Conservation (phyloP, 2,797 vertebrate species). For the Pithecia hirsuta region DNA sequence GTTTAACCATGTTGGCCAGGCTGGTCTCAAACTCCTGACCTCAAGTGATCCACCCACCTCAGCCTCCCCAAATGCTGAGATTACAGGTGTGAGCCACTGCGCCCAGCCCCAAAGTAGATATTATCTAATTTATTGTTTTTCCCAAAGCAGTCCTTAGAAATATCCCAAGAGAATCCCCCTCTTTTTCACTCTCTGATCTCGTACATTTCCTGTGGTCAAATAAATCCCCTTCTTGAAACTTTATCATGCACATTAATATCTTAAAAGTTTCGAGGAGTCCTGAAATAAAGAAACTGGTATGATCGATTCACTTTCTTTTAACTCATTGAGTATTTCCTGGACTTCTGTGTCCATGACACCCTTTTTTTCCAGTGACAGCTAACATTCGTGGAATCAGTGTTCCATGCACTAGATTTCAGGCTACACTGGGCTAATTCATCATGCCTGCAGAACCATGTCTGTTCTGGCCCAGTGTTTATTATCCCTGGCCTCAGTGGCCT, state of each 20-base stretch:
- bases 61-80: background rate
- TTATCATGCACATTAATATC: background rate
- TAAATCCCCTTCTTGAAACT: conserved; percentile 7
- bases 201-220: background rate
- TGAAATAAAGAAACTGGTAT: background rate
- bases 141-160: background rate
- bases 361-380: background rate
- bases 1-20: background rate
- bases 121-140: background rate
- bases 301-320: background rate
- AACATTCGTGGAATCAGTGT: background rate
- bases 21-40: background rate
- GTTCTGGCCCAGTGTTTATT: background rate
- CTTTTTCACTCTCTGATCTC: background rate
- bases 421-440: background rate
- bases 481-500: background rate
- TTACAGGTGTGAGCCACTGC: background rate
- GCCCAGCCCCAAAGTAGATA: background rate
- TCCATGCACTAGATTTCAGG: background rate
- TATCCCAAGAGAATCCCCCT: background rate
- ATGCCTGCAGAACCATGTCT: background rate
- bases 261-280: background rate
- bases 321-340: background rate
- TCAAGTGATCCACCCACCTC: background rate
- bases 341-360: background rate